phyloP scores from a whole-genome alignment of 2,113 vertebrate species.

The Glareola pratincola region DNA sequence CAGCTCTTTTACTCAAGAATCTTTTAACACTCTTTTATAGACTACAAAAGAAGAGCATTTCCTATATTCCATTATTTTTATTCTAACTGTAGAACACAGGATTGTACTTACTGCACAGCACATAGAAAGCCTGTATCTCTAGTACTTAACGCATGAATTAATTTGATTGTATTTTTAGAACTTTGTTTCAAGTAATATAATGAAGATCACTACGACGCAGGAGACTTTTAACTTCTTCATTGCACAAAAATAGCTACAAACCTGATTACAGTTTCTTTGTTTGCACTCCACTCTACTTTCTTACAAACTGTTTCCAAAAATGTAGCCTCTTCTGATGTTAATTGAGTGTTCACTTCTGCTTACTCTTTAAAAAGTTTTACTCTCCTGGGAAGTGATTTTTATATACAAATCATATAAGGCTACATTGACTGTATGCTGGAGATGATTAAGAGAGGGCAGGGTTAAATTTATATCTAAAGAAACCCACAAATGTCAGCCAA shows the following conservation, averaged over 20 bases:
- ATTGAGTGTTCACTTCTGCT: slow-evolving; percentile 58
- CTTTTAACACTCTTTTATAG: not conserved
- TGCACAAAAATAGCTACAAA: slow-evolving; percentile 43
- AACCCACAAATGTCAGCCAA: slow-evolving; percentile 60
- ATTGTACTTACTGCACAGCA: not conserved
- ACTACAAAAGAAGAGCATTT: not conserved
- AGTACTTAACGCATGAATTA: not conserved
- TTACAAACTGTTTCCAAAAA: slow-evolving; percentile 70
- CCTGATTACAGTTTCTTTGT: slow-evolving; percentile 58
- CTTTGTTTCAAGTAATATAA: not conserved
- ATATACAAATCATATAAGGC: slow-evolving; percentile 70
- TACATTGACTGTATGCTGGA: slow-evolving; percentile 60
- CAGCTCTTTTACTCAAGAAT: not conserved
- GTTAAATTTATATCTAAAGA: slow-evolving; percentile 43
- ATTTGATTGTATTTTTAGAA: not conserved
- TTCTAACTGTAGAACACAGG: not conserved
- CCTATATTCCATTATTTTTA: not conserved
- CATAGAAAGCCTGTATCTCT: not conserved
- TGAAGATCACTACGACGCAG: not conserved
- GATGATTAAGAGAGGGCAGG: slow-evolving; percentile 67
- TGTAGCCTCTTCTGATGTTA: slow-evolving; percentile 54
- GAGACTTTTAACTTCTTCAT: not conserved
- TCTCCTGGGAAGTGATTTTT: slow-evolving; percentile 69
- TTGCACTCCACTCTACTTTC: slow-evolving; percentile 42
- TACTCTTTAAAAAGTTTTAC: slow-evolving; percentile 51